phyloP scores from a whole-genome alignment of 1,140 invertebrate species.

The Cryptotermes secundus region DNA sequence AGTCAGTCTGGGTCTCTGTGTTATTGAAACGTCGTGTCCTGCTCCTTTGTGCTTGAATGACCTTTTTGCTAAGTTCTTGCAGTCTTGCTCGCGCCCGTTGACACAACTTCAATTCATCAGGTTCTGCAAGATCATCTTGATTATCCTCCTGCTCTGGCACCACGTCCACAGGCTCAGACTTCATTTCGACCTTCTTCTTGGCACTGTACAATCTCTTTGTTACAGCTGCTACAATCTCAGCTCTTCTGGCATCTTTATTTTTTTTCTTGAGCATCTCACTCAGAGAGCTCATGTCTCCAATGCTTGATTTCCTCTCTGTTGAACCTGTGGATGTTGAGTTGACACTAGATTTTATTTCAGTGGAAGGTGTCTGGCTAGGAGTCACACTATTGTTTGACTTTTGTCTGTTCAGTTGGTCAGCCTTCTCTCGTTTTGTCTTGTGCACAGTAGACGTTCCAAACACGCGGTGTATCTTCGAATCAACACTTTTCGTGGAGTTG shows the following conservation, averaged over 20 bases:
- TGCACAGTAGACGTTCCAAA: background rate
- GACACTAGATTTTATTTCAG: background rate
- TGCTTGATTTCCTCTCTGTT: background rate
- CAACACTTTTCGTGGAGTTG: background rate
- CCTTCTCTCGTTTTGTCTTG: background rate
- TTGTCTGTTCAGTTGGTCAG: background rate
- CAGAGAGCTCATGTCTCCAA: background rate
- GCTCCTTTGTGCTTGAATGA: background rate
- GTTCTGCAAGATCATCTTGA: conserved; percentile 53
- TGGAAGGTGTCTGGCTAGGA: background rate
- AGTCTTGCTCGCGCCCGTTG: conserved; percentile 56
- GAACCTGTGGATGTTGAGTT: background rate
- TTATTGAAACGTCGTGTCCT: background rate
- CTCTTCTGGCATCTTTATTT: conserved; percentile 46
- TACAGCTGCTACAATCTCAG: conserved; percentile 67
- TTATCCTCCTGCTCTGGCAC: conserved; percentile 42
- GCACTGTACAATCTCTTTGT: conserved; percentile 65
- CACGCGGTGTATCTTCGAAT: conserved; percentile 8
- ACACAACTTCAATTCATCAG: conserved; percentile 55
- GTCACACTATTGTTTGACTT: background rate
- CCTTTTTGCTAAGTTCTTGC: conserved; percentile 47
- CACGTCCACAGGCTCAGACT: conserved; percentile 41
- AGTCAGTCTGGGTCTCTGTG: conserved; percentile 25
- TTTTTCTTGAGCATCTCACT: conserved; percentile 13
- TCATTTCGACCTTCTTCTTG: conserved; percentile 58